These are phyloP conservation scores for Takifugu flavidus DNA, from an alignment of 2,113 vertebrate species.

Conservation along the genomic window DNA sequence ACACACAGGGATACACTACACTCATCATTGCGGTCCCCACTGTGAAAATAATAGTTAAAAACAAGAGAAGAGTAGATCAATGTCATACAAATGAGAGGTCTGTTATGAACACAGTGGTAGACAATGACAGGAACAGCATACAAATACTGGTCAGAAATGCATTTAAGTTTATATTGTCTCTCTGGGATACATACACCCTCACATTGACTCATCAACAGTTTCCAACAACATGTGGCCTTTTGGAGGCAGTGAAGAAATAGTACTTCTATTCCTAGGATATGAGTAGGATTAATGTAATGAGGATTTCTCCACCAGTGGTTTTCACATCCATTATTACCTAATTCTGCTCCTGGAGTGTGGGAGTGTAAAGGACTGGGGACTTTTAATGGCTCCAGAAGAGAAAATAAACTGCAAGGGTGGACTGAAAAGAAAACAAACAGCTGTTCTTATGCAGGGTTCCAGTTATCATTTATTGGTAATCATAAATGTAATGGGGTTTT, in stretches of 20 bases:
- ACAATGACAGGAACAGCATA: slow-evolving; percentile 39
- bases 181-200: slow-evolving; percentile 43
- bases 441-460: no score
- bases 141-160: slow-evolving; percentile 36
- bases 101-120: slow-evolving; percentile 38
- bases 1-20: neutral
- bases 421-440: neutral
- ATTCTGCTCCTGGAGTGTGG: slow-evolving; percentile 18
- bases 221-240: slow-evolving; percentile 48
- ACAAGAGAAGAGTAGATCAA: neutral
- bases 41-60: neutral
- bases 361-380: slow-evolving; percentile 13
- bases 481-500: no score
- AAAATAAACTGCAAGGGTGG: slow-evolving; percentile 11
- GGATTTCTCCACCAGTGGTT: slow-evolving; percentile 49
- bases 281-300: slow-evolving; percentile 63
- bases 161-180: slow-evolving; percentile 34
- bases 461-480: no score
- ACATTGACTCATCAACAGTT: slow-evolving; percentile 54
- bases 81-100: slow-evolving; percentile 11
- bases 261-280: slow-evolving; percentile 57
- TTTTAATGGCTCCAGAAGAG: slow-evolving; percentile 13
- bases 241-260: slow-evolving; percentile 57
- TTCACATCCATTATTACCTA: slow-evolving; percentile 47
- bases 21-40: neutral